Percentiles rank a stretch among this genome's conserved stretches.
phyloP scores from a whole-genome alignment of 1,140 invertebrate species.

The Drosophila chauvacae region DNA sequence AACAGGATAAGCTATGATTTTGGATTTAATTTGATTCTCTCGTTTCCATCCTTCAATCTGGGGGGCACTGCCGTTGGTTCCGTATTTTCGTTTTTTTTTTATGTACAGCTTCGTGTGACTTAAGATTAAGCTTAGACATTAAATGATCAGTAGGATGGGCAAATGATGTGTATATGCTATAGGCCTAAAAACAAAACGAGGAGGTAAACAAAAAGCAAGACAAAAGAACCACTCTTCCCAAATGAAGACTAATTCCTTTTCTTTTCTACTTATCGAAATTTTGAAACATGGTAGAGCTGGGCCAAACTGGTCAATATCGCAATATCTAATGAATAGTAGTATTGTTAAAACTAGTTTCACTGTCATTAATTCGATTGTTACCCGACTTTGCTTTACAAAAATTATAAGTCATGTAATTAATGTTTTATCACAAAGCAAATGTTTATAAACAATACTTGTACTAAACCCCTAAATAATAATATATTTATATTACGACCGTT shows the following conservation, averaged over 20 bases:
- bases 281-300: conserved; percentile 9
- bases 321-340: background rate
- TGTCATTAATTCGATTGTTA: background rate
- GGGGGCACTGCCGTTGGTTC: conserved; percentile 34
- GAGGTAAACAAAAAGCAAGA: conserved; percentile 19
- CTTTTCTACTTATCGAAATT: conserved; percentile 12
- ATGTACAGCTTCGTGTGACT: conserved; percentile 51
- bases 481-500: background rate
- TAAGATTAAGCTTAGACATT: conserved; percentile 70
- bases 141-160: conserved; percentile 55
- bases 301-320: background rate
- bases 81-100: conserved; percentile 22
- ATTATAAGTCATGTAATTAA: background rate
- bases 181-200: conserved; percentile 40
- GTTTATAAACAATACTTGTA: background rate
- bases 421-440: background rate
- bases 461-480: background rate
- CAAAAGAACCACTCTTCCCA: conserved; percentile 16
- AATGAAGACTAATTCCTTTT: conserved; percentile 1
- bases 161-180: conserved; percentile 38
- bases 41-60: conserved; percentile 36
- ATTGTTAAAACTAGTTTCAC: background rate
- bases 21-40: conserved; percentile 54
- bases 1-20: conserved; percentile 83
- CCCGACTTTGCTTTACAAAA: background rate